Evolutionary conservation across 2,888 invertebrate genomes (phyloP).

Genomic region (Dichetophora obliterata): DNA sequence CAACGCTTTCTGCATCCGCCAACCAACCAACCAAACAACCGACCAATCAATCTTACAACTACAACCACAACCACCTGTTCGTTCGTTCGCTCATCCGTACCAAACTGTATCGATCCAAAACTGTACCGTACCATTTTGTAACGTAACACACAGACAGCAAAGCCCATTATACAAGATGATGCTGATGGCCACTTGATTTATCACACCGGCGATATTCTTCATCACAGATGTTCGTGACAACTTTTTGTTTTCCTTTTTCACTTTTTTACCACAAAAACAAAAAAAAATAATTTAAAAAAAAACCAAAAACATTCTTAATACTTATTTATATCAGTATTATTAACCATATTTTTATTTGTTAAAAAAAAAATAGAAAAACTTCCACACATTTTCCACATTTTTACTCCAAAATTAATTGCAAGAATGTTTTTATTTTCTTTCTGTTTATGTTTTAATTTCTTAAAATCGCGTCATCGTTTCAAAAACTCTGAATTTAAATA

Average conservation of each 20-base stretch:
- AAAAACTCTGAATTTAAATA: too few relatives aligned
- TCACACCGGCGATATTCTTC: conserved; percentile 98
- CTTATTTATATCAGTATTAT: conserved; percentile 1
- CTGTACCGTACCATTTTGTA: conserved; percentile 21
- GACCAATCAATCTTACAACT: conserved; percentile 13
- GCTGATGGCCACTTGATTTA: conserved; percentile 99
- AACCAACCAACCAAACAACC: conserved; percentile 41
- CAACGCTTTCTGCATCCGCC: conserved; percentile 9
- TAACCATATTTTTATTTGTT: not conserved
- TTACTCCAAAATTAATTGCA: not conserved
- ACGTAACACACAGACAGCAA: conserved; percentile 66
- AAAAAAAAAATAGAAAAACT: conserved; percentile 20
- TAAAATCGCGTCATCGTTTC: conserved; percentile 1
- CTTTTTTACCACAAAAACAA: conserved; percentile 39
- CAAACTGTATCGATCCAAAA: conserved; percentile 45
- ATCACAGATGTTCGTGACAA: conserved; percentile 99
- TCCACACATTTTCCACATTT: not conserved
- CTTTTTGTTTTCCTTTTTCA: conserved; percentile 69
- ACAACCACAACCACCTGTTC: conserved; percentile 5
- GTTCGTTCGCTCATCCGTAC: conserved; percentile 47
- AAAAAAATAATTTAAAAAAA: not conserved
- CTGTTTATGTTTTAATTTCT: conserved; percentile 10
- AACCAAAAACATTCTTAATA: conserved; percentile 8
- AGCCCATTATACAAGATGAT: conserved; percentile 97
- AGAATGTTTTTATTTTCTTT: not conserved